Base-by-base conservation (phyloP, 2,797 vertebrate species). In the Pristis pectinata region DNA sequence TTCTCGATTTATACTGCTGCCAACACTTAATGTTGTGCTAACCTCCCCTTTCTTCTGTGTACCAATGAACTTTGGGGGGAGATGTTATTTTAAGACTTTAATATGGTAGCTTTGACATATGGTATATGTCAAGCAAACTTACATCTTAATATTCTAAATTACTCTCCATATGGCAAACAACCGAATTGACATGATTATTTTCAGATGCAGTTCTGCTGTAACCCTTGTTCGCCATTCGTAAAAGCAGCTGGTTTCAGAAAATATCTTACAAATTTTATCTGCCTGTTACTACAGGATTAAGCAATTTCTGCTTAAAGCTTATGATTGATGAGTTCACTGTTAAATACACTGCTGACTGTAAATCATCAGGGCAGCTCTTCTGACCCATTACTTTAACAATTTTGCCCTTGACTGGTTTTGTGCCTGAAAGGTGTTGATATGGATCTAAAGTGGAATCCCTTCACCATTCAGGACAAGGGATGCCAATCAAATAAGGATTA, bases 401-500 rank as follows among this genome's bases (percentile, higher is more conserved):
- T 95, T 96, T 94, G 95, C 95, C 94, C 95, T 94, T 24, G 15
- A 95, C 24, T 95, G 95, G 95, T 95, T 96, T 70, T 41, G 79
- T 0, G 17, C 95, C 93, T 96, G 91, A 95, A 94, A 76, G 95
- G 95, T 1, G 96, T 95, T 95, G 83, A 44, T 95, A 95, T 95
- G 96, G 95, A 96, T 96, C 95, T 96, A 93, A 95, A 94, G 91
- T 59, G 83, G 83, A 87, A 87, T 87, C 83, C 59, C 56, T 96
- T 96, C 95, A 95, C 95, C 96, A 96, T 94, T 95, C 95, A 96
- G 74, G 95, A 95, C 94, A 95, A 53, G 34, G 56, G 56, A 61
- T 59, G 30, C 95, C 95, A 96, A 96, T 97, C 96, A 96, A 96
- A 96, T 96, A 95, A 94, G 96, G 95, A 49, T 96, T 96, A 96